These are phyloP conservation scores for Proales similis DNA, from an alignment of 1,140 invertebrate genomes.

Conservation along the genomic window DNA sequence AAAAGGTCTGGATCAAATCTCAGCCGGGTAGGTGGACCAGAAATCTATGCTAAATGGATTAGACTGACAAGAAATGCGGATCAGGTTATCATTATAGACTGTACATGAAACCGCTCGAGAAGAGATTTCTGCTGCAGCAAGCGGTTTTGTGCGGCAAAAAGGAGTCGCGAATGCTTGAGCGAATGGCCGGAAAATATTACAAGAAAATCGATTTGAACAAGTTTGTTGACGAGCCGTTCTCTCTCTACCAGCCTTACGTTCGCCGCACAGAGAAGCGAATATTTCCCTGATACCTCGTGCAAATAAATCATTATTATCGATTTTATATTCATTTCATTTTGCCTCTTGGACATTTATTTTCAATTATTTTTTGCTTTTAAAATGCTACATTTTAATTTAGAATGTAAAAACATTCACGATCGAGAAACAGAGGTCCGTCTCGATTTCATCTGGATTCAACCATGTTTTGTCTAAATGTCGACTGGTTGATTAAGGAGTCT, in stretches of 20 bases:
- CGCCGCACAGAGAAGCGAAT: constrained; percentile 15
- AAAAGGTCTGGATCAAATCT: constrained; percentile 25
- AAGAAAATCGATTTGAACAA: constrained; percentile 22
- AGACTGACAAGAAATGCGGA: too few species aligned
- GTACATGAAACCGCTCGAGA: constrained; percentile 20
- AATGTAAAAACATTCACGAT: neutral
- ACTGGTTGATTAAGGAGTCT: too few species aligned
- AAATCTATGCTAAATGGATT: too few species aligned
- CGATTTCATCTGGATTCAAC: neutral
- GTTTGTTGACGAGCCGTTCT: constrained; percentile 32
- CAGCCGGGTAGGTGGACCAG: constrained; percentile 9
- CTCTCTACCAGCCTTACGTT: constrained; percentile 17
- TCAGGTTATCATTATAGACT: constrained; percentile 20
- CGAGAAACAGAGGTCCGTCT: neutral
- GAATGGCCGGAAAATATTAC: constrained; percentile 27
- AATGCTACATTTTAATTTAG: neutral
- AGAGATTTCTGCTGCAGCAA: constrained; percentile 30
- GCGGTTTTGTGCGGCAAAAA: constrained; percentile 11
- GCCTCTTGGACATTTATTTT: neutral
- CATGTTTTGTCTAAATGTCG: too few species aligned
- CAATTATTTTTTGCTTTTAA: neutral
- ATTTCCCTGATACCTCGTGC: constrained; percentile 9
- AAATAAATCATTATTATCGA: too few species aligned
- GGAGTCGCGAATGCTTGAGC: constrained; percentile 31
- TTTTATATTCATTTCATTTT: too few species aligned